phyloP scores from a whole-genome alignment of 2,113 vertebrate genomes.

The Herpailurus yagouaroundi region DNA sequence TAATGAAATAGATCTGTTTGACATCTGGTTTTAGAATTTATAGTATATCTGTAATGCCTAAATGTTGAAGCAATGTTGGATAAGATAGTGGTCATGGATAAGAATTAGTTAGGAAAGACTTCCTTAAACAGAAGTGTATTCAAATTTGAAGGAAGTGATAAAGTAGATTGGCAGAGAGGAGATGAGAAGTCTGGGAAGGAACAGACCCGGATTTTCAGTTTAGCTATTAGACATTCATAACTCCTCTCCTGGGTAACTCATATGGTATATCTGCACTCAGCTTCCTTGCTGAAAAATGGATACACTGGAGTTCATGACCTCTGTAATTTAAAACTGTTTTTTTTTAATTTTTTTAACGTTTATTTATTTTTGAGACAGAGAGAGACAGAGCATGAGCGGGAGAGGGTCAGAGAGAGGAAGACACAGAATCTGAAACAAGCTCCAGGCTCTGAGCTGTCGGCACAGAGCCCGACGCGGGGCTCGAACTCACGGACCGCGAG shows the following conservation, averaged over 20 bases:
- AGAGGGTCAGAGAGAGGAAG: too few relatives aligned
- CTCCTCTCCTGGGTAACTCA: too few relatives aligned
- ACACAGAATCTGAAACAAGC: too few relatives aligned
- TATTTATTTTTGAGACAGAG: too few relatives aligned
- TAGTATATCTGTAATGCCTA: background rate
- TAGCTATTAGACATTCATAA: background rate
- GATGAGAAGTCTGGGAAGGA: background rate
- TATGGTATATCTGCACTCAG: background rate
- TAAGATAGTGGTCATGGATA: background rate
- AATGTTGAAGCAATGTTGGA: background rate
- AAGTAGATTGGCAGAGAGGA: background rate
- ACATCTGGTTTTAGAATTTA: background rate
- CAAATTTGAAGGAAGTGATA: background rate
- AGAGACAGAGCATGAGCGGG: too few relatives aligned
- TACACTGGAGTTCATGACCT: background rate
- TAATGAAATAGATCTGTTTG: background rate
- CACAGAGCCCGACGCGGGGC: too few relatives aligned
- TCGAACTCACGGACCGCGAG: accelerated
- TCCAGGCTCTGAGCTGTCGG: too few relatives aligned
- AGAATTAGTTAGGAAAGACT: background rate
- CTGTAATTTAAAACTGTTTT: background rate
- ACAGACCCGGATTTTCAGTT: background rate
- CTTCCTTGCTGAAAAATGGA: background rate
- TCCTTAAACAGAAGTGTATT: background rate
- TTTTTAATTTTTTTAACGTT: too few relatives aligned